Evolutionary conservation across 2,888 invertebrate genomes (phyloP).

Genomic region (Meghimatium bilineatum): DNA sequence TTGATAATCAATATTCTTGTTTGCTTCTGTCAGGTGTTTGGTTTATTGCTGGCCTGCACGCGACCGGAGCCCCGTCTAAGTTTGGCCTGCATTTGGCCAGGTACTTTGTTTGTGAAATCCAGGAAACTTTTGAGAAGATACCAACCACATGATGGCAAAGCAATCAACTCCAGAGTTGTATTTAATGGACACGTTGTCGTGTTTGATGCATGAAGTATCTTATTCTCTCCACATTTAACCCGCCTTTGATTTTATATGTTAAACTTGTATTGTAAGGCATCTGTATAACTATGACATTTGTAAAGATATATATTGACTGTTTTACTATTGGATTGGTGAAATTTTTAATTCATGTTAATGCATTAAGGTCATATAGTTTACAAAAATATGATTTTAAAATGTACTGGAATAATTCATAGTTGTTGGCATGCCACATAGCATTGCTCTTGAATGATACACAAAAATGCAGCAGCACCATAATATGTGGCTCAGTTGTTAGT

Average conservation of each 20-base stretch:
- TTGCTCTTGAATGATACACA: too few species aligned
- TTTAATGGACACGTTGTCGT: conserved; percentile 61
- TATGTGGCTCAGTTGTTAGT: too few species aligned
- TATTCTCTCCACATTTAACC: neutral
- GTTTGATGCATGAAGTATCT: conserved; percentile 61
- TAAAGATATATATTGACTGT: too few species aligned
- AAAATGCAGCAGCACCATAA: too few species aligned
- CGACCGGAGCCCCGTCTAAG: conserved; percentile 68
- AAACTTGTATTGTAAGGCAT: neutral
- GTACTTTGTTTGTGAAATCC: conserved; percentile 58
- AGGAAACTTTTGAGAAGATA: conserved; percentile 45
- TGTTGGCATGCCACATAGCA: too few species aligned
- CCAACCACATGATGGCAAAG: conserved; percentile 49
- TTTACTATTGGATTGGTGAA: too few species aligned
- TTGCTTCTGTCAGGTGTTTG: conserved; percentile 61
- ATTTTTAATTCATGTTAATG: too few species aligned
- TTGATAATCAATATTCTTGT: neutral
- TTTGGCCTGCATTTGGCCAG: conserved; percentile 72
- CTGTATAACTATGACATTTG: too few species aligned
- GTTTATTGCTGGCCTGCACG: conserved; percentile 72
- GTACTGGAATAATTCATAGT: too few species aligned
- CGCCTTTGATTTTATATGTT: neutral
- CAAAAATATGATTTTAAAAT: too few species aligned
- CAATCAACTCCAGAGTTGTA: conserved; percentile 56
- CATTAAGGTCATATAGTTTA: too few species aligned